Conservation (phyloP, 2,888 invertebrate genomes). For the Fissipunctia ypsillon region DNA sequence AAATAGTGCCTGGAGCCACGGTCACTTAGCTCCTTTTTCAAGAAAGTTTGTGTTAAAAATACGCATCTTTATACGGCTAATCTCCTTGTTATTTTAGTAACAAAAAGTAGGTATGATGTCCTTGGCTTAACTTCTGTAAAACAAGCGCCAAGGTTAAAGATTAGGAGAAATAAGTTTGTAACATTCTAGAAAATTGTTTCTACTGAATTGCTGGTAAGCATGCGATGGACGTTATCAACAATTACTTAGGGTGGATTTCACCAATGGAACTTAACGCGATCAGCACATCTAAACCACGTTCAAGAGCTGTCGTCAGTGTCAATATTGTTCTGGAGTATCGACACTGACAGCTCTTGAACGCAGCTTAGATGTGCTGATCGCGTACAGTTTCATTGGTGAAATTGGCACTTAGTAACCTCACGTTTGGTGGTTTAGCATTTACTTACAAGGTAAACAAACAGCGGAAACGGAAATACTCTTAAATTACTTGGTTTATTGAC, state of each 20-base stretch:
- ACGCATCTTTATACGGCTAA: background rate
- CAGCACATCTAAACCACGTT: too few species aligned
- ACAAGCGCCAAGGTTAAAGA: constrained; percentile 47
- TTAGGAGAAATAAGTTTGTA: constrained; percentile 44
- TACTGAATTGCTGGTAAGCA: constrained; percentile 37
- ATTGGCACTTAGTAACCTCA: constrained; percentile 7
- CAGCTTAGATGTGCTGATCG: too few species aligned
- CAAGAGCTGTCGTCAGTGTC: too few species aligned
- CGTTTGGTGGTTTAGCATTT: background rate
- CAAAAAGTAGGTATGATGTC: constrained; percentile 28
- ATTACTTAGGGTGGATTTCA: too few species aligned
- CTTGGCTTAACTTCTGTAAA: constrained; percentile 20
- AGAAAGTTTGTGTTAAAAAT: background rate
- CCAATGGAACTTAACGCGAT: too few species aligned
- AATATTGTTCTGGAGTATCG: too few species aligned
- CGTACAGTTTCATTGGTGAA: too few species aligned
- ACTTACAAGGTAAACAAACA: background rate
- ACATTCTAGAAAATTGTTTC: constrained; percentile 45
- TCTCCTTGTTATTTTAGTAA: constrained; percentile 22
- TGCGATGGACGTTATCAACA: constrained; percentile 44
- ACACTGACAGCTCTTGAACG: too few species aligned
- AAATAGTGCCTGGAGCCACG: background rate
- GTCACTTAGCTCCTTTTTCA: background rate
- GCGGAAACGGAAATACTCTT: background rate
- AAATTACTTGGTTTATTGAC: background rate